Evolutionary conservation across 2,888 invertebrate species (phyloP), one percentile per base, ranked within the genome.

Genomic region (Bruchidius siliquastri): DNA sequence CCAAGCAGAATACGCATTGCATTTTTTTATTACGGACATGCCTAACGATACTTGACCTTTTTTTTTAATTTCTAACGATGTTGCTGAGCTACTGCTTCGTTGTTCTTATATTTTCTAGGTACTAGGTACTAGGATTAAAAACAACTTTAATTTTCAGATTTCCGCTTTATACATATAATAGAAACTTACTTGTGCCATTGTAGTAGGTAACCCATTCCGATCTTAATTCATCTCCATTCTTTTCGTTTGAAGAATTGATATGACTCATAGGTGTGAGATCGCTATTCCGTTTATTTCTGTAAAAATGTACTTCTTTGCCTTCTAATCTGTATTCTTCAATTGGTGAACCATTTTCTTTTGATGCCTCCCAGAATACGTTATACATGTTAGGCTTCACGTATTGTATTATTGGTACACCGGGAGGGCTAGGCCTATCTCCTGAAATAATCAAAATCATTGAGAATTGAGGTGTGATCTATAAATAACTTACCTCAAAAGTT

Each of bases 281-380:
- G 20, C 83, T 83, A 75, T 84, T 86, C 68, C 86, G 80, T 79
- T 84, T 86, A 22, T 79, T 81, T 70, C 86, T 76, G 75, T 85
- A 86, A 73, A 80, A 82, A 71, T 79, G 80, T n/a, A 84, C 75
- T 75, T 83, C 81, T 72, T 85, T 85, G 0, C 93, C 94, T 88
- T 96, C 95, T 21, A 97, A 87, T 67, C 91, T 90, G 85, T 97
- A 97, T 72, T 90, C 86, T 13, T 89, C 87, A 8, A 96, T 89
- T n/a, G 90, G 88, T 0, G 93, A 92, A 0, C 96, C 96, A 82
- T 95, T 93, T 20, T 92, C 91, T 76, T 90, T 90, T 0, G 96
- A 92, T 13, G 93, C 90, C 69, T 91, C 88, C 97, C 97, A 97
- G 82, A 91, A 91, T 0, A 96, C 91, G 82, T 94, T 93, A 81